Evolutionary conservation across 2,888 invertebrate species (phyloP), one percentile per base, ranked within the genome.

Genomic region (Eurytoma californica): DNA sequence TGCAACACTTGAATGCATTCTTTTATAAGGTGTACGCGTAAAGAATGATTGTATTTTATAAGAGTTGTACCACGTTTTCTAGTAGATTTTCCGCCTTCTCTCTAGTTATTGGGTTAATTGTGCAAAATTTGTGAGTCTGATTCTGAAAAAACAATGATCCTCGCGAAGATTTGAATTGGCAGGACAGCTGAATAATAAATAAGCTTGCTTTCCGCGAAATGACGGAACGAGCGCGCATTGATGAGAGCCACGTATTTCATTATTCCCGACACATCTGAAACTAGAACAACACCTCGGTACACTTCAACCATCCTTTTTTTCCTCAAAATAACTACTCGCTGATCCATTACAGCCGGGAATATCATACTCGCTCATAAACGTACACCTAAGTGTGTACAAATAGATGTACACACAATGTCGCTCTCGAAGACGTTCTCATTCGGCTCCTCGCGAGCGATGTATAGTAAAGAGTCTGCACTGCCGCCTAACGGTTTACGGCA

Each of bases 401-500:
- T 51, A 51, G 24, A 13, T 51, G 3, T 12, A 24, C 24, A n/a
- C 51, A 39, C 18, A 69, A 49, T 18, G 47, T 63, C 16, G 39
- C 16, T 20, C 47, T 18, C 58, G 47, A 30, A 72, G 67, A 60
- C 47, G 60, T 72, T 78, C 68, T 57, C 67, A 28, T 73, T 73
- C 68, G 68, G 57, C 51, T 73, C 69, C 78, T 73, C 78, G 63
- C 51, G 57, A 57, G 9, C 28, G 58, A 47, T 47, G 60, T 39
- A 28, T 30, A 51, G 18, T 20, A 49, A 13, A 58, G 57, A 57
- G 57, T n/a, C 63, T 63, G 63, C 61, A 24, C 58, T 51, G 63
- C 82, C 75, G 82, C 66, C 73, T 86, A 86, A 86, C 86, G 86
- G 86, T 86, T 84, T 55, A 83, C 83, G 30, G 70, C 57, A 69